Evolutionary conservation across 2,113 vertebrate genomes (phyloP).

Genomic region (Sylvilagus bachmani): DNA sequence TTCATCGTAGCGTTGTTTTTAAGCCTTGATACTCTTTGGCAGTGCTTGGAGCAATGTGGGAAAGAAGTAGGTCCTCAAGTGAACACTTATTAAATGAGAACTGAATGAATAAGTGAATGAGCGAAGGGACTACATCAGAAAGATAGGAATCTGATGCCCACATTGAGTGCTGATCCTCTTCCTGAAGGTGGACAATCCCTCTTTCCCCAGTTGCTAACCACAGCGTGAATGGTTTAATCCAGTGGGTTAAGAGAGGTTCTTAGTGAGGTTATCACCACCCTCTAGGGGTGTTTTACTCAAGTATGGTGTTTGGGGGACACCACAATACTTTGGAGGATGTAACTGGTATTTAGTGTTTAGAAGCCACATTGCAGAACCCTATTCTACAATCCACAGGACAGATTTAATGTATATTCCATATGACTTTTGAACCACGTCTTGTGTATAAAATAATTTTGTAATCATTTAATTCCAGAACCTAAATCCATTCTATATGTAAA

Average conservation of each 20-base stretch:
- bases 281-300: background rate
- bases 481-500: background rate
- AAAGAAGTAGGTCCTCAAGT: background rate
- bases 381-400: background rate
- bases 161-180: background rate
- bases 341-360: background rate
- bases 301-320: background rate
- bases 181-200: background rate
- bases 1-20: background rate
- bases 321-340: background rate
- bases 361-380: background rate
- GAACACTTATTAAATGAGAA: background rate
- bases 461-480: background rate
- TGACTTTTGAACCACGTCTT: background rate
- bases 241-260: background rate
- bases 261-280: background rate
- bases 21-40: background rate
- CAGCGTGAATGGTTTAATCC: background rate
- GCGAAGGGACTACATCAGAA: background rate
- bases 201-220: background rate
- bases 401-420: background rate
- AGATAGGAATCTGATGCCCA: accelerated
- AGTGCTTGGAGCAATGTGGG: background rate
- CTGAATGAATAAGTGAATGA: background rate
- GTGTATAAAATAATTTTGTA: background rate